Conservation (phyloP, 2,888 invertebrate genomes). For the Tetrapedia diversipes region DNA sequence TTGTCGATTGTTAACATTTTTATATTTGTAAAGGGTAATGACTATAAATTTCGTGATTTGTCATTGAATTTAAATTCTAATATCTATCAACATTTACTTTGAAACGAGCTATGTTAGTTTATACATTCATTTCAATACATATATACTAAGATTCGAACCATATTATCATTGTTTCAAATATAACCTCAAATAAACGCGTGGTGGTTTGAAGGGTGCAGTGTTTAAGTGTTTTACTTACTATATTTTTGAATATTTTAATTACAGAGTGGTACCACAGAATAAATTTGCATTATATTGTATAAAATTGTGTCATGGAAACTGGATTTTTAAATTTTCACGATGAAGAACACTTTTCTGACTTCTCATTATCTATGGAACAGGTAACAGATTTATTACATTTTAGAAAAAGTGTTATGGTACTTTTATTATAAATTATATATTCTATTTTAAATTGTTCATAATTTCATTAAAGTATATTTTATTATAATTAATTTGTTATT, state of each 20-base stretch:
- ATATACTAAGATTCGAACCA: constrained; percentile 6
- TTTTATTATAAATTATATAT: neutral
- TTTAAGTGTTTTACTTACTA: neutral
- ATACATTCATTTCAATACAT: constrained; percentile 1
- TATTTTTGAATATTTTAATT: constrained; percentile 19
- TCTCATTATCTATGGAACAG: constrained; percentile 77
- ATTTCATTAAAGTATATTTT: neutral
- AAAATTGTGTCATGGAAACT: constrained; percentile 82
- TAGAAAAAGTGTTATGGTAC: no score
- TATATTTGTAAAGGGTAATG: constrained; percentile 20
- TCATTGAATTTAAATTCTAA: neutral
- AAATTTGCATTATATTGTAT: constrained; percentile 1
- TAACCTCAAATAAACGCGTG: constrained; percentile 66
- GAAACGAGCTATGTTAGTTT: neutral
- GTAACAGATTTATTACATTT: constrained; percentile 61
- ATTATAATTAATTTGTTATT: neutral
- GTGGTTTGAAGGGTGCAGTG: constrained; percentile 16
- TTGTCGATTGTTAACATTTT: constrained; percentile 32
- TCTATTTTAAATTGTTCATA: neutral
- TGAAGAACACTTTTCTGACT: constrained; percentile 83
- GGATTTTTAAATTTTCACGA: constrained; percentile 83
- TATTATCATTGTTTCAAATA: constrained; percentile 35
- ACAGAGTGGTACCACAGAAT: constrained; percentile 18
- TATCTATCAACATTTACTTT: neutral
- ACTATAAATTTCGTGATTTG: neutral